Conservation (phyloP, 2,113 vertebrate species). For the Herpetotheres cachinnans region DNA sequence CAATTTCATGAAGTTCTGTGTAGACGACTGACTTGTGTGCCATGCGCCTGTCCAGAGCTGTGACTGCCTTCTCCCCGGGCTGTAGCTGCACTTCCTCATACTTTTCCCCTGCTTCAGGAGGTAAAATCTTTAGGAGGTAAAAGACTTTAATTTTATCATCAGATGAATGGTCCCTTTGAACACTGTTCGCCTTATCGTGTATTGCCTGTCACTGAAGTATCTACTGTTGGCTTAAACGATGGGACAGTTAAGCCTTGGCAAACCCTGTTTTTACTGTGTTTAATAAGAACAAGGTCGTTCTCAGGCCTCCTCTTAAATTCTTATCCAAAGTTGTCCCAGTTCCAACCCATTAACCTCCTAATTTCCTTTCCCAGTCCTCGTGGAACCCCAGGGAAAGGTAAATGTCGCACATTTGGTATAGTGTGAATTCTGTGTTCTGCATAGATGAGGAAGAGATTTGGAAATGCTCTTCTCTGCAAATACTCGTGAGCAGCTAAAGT, state of each 20-base stretch:
- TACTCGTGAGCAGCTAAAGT: not conserved
- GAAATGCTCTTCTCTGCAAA: not conserved
- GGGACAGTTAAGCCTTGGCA: not conserved
- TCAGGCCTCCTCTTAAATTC: not conserved
- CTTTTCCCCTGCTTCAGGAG: not conserved
- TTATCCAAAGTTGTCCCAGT: not conserved
- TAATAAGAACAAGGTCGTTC: not conserved
- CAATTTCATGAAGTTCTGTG: not conserved
- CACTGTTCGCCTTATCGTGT: accelerated
- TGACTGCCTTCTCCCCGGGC: not conserved
- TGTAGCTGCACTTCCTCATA: not conserved
- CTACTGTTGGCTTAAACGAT: not conserved
- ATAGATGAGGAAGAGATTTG: not conserved
- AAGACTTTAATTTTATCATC: not conserved
- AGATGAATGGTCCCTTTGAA: not conserved
- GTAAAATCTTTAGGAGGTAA: not conserved
- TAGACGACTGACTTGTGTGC: accelerated
- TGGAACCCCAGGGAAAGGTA: not conserved
- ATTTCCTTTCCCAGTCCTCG: slow-evolving; percentile 12
- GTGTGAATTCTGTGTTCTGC: not conserved
- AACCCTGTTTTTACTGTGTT: not conserved
- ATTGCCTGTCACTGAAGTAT: not conserved
- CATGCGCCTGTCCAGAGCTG: not conserved
- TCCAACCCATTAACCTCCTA: slow-evolving; percentile 25
- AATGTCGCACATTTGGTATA: not conserved